Base-by-base conservation (phyloP, 2,888 invertebrate genomes). In the Macrostomum cliftonense region DNA sequence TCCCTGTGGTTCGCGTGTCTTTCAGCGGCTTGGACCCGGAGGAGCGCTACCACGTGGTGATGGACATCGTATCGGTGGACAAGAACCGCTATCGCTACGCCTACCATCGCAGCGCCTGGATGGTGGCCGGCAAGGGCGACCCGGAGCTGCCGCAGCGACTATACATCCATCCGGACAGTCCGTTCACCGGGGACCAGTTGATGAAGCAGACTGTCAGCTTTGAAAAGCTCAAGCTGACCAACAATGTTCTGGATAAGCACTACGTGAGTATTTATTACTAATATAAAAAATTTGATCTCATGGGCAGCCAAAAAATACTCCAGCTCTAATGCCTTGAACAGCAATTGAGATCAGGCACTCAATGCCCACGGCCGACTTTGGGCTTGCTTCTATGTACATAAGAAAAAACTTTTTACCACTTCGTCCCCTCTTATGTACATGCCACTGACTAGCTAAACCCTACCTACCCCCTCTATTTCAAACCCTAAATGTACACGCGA, bases 201-300 rank as follows among this genome's bases (percentile, higher is more conserved):
- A 78, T 83, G 67, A 89, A 91, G 73, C 89, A 91, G 74, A 86
- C 89, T 66, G 85, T 93, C 63, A 88, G 89, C 60, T 93, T 93
- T 74, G 93, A 95, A 74, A 93, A 93, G 75, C 85, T 91, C 71
- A 93, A 93, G 73, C 78, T 93, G 62, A 93, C 93, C 65, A 95
- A 93, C 74, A 93, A 93, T 72, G 89, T 91, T 73, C 83, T 91
- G 82, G 67, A 69, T 54, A 68, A 67, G 54, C 64, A 59, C 52
- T 64, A 28, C 28, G 28, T 28, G 28, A 28, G 28, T 28, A n/a
- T n/a, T n/a, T n/a, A n/a, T n/a, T n/a, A n/a, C n/a, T n/a, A n/a
- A n/a, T n/a, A n/a, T n/a, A n/a, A n/a, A n/a, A n/a, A n/a, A n/a
- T n/a, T n/a, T n/a, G n/a, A n/a, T n/a, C n/a, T n/a, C n/a, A n/a